A percentile compares a stretch with the other conserved stretches of the same genome.
Conservation (phyloP, 2,888 invertebrate genomes). For the Zelleria hepariella region DNA sequence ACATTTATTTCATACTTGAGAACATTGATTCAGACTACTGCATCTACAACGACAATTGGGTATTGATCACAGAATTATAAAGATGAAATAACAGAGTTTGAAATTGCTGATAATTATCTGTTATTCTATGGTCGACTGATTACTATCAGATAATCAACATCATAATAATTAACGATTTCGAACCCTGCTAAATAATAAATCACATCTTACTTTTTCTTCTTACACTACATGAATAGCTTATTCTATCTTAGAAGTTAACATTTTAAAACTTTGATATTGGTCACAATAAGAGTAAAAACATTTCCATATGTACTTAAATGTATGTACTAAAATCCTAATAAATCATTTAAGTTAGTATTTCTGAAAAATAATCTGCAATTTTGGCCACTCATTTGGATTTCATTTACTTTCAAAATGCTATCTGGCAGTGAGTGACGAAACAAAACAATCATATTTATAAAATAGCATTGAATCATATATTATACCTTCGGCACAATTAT, state of each 20-base stretch:
- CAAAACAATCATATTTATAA: conserved; percentile 17
- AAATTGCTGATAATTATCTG: no score
- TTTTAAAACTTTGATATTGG: conserved; percentile 57
- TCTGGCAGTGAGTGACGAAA: conserved; percentile 41
- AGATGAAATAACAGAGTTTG: no score
- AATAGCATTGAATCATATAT: conserved; percentile 36
- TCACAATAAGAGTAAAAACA: conserved; percentile 63
- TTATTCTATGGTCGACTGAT: no score
- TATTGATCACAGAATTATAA: conserved; percentile 65
- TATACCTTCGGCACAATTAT: conserved; percentile 24
- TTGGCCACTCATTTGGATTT: conserved; percentile 1
- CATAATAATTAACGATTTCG: no score
- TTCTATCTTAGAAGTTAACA: conserved; percentile 49
- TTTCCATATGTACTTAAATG: conserved; percentile 46
- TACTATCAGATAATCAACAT: no score
- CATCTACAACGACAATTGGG: conserved; percentile 48
- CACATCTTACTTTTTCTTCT: conserved; percentile 45
- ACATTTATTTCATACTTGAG: conserved; percentile 44
- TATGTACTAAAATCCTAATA: conserved; percentile 56
- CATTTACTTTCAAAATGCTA: conserved; percentile 37
- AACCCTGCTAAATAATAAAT: conserved; percentile 48
- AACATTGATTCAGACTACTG: conserved; percentile 32
- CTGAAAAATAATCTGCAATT: conserved; percentile 14
- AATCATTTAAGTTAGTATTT: conserved; percentile 29
- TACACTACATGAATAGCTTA: conserved; percentile 58